Conservation (phyloP, 2,888 invertebrate species). For the Callosobruchus maculatus region DNA sequence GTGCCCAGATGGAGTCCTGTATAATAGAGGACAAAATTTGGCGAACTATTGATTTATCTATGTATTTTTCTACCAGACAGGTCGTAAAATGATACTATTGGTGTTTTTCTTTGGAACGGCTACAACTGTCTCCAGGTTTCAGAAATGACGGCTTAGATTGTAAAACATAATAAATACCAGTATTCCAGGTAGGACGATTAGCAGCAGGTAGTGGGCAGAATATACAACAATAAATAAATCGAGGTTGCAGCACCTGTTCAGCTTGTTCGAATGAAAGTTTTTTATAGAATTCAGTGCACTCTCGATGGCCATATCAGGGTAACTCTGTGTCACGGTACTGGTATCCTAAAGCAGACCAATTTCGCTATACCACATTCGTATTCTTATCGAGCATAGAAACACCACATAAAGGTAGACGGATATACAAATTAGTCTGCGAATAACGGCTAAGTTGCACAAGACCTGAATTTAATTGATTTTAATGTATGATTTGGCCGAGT, state of each 20-base stretch:
- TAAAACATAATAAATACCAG: no score
- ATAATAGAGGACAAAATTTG: no score
- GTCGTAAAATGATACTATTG: no score
- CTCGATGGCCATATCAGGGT: not conserved
- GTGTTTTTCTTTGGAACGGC: no score
- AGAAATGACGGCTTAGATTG: no score
- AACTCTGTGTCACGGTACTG: no score
- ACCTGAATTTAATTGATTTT: not conserved
- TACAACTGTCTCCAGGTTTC: no score
- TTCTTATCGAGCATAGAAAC: not conserved
- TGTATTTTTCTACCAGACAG: no score
- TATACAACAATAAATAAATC: not conserved
- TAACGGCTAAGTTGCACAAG: constrained; percentile 13
- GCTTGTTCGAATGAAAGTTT: not conserved
- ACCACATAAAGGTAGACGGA: constrained; percentile 9
- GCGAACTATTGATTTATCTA: no score
- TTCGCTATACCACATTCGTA: not conserved
- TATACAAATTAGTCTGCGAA: constrained; percentile 18
- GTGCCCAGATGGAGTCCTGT: no score
- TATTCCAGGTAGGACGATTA: no score
- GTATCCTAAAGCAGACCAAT: not conserved
- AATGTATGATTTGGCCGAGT: not conserved
- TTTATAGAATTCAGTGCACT: not conserved
- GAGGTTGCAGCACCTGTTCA: not conserved
- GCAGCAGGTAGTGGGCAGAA: not conserved